These are phyloP conservation scores for Carposina sasakii DNA, from an alignment of 1,140 invertebrate species.

Conservation along the genomic window DNA sequence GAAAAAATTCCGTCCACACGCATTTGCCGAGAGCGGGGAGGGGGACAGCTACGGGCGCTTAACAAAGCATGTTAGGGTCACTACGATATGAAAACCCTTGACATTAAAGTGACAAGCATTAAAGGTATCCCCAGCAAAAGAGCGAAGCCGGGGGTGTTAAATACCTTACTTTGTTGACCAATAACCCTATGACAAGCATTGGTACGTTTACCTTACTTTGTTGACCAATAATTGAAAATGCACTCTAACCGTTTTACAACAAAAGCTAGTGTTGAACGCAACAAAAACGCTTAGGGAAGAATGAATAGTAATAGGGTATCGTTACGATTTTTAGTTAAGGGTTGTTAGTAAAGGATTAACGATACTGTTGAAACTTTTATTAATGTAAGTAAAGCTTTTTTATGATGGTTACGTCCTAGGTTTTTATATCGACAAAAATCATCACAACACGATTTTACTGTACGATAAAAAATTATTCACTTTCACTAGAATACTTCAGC, in stretches of 20 bases:
- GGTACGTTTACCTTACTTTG: constrained; percentile 42
- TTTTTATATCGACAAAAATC: no score
- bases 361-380: constrained; percentile 23
- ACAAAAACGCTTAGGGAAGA: constrained; percentile 25
- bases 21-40: no score
- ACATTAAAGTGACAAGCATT: constrained; percentile 63
- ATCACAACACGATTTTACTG: no score
- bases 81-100: no score
- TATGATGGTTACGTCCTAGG: no score
- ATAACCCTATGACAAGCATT: constrained; percentile 54
- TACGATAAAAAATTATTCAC: no score
- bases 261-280: constrained; percentile 31
- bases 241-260: constrained; percentile 32
- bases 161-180: constrained; percentile 71
- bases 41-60: no score
- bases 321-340: constrained; percentile 43
- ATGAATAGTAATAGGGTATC: constrained; percentile 39
- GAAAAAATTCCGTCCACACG: no score
- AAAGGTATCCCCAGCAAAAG: constrained; percentile 62
- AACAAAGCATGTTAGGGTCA: no score
- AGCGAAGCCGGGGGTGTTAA: constrained; percentile 62
- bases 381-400: no score
- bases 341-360: constrained; percentile 49
- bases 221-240: constrained; percentile 37
- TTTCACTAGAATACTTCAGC: no score